Conservation (phyloP, 2,797 vertebrate genomes). For the Leptoclinus maculatus region DNA sequence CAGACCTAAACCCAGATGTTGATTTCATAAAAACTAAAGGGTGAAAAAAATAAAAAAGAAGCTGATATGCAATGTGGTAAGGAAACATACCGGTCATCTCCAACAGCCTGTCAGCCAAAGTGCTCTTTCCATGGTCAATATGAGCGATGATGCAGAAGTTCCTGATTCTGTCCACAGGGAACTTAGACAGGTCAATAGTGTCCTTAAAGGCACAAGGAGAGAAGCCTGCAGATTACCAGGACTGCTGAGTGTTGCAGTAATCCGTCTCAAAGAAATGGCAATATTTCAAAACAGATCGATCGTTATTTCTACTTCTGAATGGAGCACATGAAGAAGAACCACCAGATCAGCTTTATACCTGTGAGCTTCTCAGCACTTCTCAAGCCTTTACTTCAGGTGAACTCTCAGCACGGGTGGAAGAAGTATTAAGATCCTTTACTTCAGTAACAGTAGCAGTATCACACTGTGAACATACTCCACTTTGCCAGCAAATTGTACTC, state of each 20-base stretch:
- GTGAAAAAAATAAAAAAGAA: background rate
- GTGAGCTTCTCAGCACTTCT: background rate
- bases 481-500: background rate
- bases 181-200: conserved; percentile 87
- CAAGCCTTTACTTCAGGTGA: background rate
- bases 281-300: background rate
- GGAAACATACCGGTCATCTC: conserved; percentile 91
- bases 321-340: background rate
- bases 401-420: background rate
- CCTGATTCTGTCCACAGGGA: conserved; percentile 90
- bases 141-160: conserved; percentile 99
- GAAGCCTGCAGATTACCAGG: background rate
- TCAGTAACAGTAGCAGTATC: background rate
- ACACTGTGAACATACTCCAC: background rate
- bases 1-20: background rate
- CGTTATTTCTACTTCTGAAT: background rate
- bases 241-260: background rate
- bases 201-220: conserved; percentile 76
- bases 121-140: conserved; percentile 99
- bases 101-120: conserved; percentile 93
- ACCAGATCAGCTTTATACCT: background rate
- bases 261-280: fast-evolving
- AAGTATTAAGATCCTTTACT: background rate
- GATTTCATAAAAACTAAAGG: background rate
- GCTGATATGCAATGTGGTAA: background rate